phyloP scores from a whole-genome alignment of 2,888 invertebrate genomes.

The Aelia acuminata region DNA sequence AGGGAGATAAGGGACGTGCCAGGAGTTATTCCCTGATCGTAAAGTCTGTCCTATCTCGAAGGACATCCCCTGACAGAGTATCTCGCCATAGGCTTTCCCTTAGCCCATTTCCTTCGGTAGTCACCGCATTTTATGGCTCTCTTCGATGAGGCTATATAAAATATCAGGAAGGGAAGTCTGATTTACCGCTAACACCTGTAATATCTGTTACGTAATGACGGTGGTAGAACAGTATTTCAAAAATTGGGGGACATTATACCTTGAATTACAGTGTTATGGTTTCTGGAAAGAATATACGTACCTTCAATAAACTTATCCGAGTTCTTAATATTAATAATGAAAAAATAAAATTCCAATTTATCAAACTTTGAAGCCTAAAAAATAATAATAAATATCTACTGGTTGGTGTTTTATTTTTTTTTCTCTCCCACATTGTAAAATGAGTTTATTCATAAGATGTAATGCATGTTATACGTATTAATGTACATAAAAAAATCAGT shows the following conservation, averaged over 20 bases:
- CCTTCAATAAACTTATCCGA: no score
- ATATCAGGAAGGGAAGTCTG: background rate
- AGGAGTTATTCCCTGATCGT: constrained; percentile 21
- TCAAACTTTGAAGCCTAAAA: no score
- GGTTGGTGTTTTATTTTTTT: no score
- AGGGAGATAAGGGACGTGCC: constrained; percentile 1
- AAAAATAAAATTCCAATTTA: no score
- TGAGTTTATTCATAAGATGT: no score
- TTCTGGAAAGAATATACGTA: background rate
- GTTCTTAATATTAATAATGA: no score
- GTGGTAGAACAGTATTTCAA: background rate
- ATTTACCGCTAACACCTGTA: constrained; percentile 29
- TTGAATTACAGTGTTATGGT: background rate
- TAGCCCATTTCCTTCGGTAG: constrained; percentile 3
- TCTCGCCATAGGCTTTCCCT: background rate
- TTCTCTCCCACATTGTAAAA: no score
- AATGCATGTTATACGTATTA: no score
- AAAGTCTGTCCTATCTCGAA: background rate
- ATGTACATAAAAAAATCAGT: no score
- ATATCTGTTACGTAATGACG: background rate
- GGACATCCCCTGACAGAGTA: background rate
- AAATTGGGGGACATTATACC: background rate
- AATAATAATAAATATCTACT: no score
- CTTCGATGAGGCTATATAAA: constrained; percentile 4
- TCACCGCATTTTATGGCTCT: constrained; percentile 26